phyloP scores from a whole-genome alignment of 2,888 invertebrate genomes.

The Drosophila anomelani region DNA sequence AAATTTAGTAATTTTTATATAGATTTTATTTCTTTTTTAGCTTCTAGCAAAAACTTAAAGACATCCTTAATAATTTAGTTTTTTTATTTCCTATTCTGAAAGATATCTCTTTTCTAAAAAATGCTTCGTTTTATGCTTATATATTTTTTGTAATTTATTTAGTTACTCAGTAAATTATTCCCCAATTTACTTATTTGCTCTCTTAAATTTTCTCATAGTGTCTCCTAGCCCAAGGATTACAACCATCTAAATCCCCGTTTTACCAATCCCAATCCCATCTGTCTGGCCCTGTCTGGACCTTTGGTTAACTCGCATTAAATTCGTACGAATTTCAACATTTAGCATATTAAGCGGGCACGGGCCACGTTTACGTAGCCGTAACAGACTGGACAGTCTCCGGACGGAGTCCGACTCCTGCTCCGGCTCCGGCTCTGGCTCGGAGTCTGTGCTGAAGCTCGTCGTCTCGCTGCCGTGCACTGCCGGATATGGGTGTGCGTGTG shows the following conservation, averaged over 20 bases:
- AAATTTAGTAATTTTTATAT: too few relatives aligned
- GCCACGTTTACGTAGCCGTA: constrained; percentile 28
- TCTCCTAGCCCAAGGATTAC: not conserved
- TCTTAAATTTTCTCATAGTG: constrained; percentile 6
- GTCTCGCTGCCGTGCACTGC: constrained; percentile 62
- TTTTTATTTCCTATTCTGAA: not conserved
- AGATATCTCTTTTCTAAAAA: too few relatives aligned
- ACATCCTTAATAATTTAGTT: too few relatives aligned
- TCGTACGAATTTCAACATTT: constrained; percentile 64
- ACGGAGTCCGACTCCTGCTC: constrained; percentile 22
- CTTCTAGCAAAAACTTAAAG: too few relatives aligned
- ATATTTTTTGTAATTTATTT: not conserved
- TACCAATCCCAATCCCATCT: constrained; percentile 32
- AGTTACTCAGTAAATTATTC: not conserved
- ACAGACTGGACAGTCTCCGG: constrained; percentile 15
- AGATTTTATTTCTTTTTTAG: too few relatives aligned
- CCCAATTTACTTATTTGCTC: not conserved
- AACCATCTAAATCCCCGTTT: constrained; percentile 1
- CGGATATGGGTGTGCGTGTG: constrained; percentile 44
- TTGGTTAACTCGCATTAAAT: constrained; percentile 61
- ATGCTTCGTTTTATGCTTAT: too few relatives aligned
- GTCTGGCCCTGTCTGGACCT: constrained; percentile 35
- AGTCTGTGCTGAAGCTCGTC: constrained; percentile 16
- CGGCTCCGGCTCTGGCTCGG: not conserved
- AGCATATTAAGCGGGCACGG: constrained; percentile 65